These are phyloP conservation scores for Anguilla rostrata DNA, from an alignment of 2,113 vertebrate species.

Conservation along the genomic window DNA sequence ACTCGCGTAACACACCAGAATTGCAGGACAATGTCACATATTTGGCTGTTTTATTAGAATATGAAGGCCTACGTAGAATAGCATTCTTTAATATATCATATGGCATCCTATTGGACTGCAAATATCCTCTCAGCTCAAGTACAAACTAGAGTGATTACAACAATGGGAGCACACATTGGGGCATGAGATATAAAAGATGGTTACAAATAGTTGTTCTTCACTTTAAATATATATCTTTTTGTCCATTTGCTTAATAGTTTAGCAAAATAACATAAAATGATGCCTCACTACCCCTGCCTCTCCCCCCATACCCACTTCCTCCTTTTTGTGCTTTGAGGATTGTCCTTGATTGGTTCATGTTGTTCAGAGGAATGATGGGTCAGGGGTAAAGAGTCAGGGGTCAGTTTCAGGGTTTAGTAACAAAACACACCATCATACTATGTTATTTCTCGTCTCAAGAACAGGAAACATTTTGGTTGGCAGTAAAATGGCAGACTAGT, in stretches of 20 bases:
- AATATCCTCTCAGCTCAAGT: slow-evolving; percentile 22
- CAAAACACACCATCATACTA: background rate
- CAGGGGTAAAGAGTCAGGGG: background rate
- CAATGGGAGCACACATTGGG: slow-evolving; percentile 14
- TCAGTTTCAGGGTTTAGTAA: background rate
- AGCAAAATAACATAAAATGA: slow-evolving; percentile 8
- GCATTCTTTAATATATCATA: slow-evolving; percentile 54
- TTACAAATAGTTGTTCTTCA: slow-evolving; percentile 16
- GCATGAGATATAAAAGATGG: slow-evolving; percentile 15
- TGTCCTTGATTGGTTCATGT: slow-evolving; percentile 11
- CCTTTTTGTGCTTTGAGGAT: slow-evolving; percentile 22
- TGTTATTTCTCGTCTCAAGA: background rate
- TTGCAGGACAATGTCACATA: background rate
- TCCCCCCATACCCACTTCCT: background rate
- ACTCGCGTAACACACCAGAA: background rate
- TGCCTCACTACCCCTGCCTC: background rate
- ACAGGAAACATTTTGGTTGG: slow-evolving; percentile 25
- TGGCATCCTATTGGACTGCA: slow-evolving; percentile 17
- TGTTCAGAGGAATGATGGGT: background rate
- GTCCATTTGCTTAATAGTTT: slow-evolving; percentile 2
- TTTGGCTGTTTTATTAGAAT: slow-evolving; percentile 72
- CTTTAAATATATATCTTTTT: slow-evolving; percentile 20
- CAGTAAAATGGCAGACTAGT: background rate
- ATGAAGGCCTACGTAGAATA: slow-evolving; percentile 51
- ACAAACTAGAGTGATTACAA: slow-evolving; percentile 25